Conservation (phyloP, 2,888 invertebrate genomes). For the Spilosoma lubricipeda region DNA sequence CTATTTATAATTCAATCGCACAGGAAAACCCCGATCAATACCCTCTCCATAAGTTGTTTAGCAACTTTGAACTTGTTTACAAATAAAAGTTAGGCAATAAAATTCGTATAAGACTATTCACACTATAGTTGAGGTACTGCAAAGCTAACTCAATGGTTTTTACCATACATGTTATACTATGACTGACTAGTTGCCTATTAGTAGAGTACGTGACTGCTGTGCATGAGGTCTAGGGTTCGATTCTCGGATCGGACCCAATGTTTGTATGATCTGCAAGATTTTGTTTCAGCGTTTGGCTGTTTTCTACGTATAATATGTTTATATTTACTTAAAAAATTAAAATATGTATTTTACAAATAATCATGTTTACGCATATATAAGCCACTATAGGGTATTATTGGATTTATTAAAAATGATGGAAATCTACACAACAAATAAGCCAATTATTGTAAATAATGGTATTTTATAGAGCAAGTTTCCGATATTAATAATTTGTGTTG, state of each 20-base stretch:
- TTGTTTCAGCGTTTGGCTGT: too few species aligned
- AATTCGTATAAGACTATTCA: neutral
- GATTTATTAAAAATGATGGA: neutral
- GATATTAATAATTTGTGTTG: too few species aligned
- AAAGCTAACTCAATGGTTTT: neutral
- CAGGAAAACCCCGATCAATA: neutral
- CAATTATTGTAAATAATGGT: neutral
- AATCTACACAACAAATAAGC: neutral
- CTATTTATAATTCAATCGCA: neutral
- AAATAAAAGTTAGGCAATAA: neutral
- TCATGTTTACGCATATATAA: too few species aligned
- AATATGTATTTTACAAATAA: too few species aligned
- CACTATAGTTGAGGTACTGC: neutral
- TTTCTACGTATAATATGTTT: too few species aligned
- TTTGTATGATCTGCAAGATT: too few species aligned
- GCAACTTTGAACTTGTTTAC: neutral
- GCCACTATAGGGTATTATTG: neutral
- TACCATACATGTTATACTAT: too few species aligned
- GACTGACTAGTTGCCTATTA: too few species aligned
- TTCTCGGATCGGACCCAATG: too few species aligned
- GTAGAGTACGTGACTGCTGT: too few species aligned
- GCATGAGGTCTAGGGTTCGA: too few species aligned
- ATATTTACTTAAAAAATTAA: too few species aligned
- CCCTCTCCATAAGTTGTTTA: neutral
- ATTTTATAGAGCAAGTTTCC: neutral